Base-by-base conservation (phyloP, 2,113 vertebrate genomes). In the Promerops cafer region DNA sequence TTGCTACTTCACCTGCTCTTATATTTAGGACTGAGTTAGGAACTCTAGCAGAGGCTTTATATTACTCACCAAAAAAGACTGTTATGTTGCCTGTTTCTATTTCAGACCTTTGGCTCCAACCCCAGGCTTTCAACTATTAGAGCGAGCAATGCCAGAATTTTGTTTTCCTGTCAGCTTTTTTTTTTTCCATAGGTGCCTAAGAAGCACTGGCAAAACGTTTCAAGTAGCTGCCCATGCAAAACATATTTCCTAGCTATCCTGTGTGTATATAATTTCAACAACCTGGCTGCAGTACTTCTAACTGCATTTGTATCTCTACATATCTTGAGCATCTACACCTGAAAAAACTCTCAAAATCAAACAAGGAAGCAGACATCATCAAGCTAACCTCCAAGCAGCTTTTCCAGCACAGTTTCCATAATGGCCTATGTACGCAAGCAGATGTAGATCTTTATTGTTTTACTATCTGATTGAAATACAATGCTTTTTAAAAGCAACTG, bases 401-500 rank as follows among this genome's bases (percentile, higher is more conserved):
- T 87, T 63, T 83, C 42, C 90, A 80, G 56, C 16, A 56, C 37
- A 22, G 50, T 40, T 95, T 76, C 75, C 69, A 33, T 18, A 83
- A 53, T 9, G 35, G 42, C 35, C 39, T 60, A 3, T 33, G 56
- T 33, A 28, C 0, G 0, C 56, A 91, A 84, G 84, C 81, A 89
- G 78, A 82, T 61, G 74, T 42, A 71, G 78, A 60, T 64, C 68
- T 90, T 83, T 59, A 91, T 85, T 93, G 66, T 56, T 95, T 83
- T 70, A 40, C 65, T 83, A 92, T 83, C 88, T 95, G 88, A 94
- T 64, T 93, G 61, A 95, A 96, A 88, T 35, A 74, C 76, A 81
- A 68, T 68, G 44, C 40, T 71, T 93, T 86, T 81, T 13, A 40
- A 69, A 93, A 93, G 64, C 9, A 52, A 40, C 53, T 91, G n/a